Base-by-base conservation (phyloP, 2,888 invertebrate species). In the Phalera bucephala region DNA sequence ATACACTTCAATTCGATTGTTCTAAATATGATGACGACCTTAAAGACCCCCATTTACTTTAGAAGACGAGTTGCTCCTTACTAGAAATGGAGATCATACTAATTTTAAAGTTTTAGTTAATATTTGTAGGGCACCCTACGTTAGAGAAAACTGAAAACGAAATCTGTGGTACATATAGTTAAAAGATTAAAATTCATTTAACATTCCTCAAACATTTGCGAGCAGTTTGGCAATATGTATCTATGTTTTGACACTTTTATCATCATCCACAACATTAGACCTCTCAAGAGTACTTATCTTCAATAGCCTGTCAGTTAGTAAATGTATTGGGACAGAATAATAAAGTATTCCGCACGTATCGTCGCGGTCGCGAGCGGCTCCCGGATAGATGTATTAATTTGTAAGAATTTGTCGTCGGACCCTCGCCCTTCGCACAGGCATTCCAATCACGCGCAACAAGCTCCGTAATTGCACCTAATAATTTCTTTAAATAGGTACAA, bases 401-500 rank as follows among this genome's bases (percentile, higher is more conserved):
- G 89, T 85, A 83, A 80, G 87, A 88, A 88, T 89, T 89, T 88
- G 88, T 89, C 88, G 78, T 79, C 70, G 78, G 72, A 74, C 87
- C 87, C 86, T 81, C 80, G 56, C 72, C 65, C 71, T 56, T 51
- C 58, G 37, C 54, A 45, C 67, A 64, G 61, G 76, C 71, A 89
- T 89, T 88, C 89, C 87, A 89, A 88, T 89, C 89, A 89, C 89
- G 89, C 80, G 79, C 88, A 70, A 88, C 88, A 87, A 81, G 86
- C 72, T 75, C 80, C 78, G 83, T 89, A 89, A 89, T 88, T 89
- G 87, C 75, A 80, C 83, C 84, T 87, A 87, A 88, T 88, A 84
- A 88, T 87, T 82, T 83, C 87, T 83, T 86, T 86, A 89, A 88
- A 87, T 80, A 85, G 76, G 68, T 67, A 53, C 66, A 61, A 62